Evolutionary conservation across 2,113 vertebrate species (phyloP), one percentile per base, ranked within the genome.

Genomic region (Amblyopsis rosae): DNA sequence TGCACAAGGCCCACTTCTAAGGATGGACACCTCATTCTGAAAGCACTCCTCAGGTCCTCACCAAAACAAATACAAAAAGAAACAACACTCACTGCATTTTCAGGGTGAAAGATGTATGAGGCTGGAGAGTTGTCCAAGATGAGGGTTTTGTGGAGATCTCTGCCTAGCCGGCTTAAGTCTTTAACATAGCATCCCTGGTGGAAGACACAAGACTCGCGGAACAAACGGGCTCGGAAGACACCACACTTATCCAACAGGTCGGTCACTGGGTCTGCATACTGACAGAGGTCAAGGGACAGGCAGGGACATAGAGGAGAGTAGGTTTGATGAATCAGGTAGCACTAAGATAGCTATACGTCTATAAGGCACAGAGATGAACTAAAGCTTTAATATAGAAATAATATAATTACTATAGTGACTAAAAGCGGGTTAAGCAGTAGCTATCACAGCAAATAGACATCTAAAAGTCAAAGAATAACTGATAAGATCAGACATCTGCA

Each of bases 161-260:
- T 84, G 17, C 95, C 95, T 71, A 96, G 85, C 17, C 92, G 92
- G 84, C 95, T 96, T 77, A 96, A 87, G 81, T 96, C 95, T 87
- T 96, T 96, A 59, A 96, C 95, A 0, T 96, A 96, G 85, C 94
- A 96, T 67, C 95, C 95, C 82, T 95, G 95, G 79, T 96, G 95
- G 87, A 95, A 96, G n/a, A 96, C 95, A 13, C 95, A 96, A 6
- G 95, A 95, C 76, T 96, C 95, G 26, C 95, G 93, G 87, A 96
- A 96, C 0, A 96, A 89, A 59, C 95, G 94, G 58, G 94, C 57
- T 74, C 94, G 89, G 82, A 96, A 96, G 35, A 96, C 93, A 0
- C 94, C 92, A 19, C 90, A 87, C 45, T 91, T 91, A 72, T 96
- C 95, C 86, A 96, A 88, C 80, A 96, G 92, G 82, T 96, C 95